Base-by-base conservation (phyloP, 2,113 vertebrate genomes). In the Diadophis punctatus region DNA sequence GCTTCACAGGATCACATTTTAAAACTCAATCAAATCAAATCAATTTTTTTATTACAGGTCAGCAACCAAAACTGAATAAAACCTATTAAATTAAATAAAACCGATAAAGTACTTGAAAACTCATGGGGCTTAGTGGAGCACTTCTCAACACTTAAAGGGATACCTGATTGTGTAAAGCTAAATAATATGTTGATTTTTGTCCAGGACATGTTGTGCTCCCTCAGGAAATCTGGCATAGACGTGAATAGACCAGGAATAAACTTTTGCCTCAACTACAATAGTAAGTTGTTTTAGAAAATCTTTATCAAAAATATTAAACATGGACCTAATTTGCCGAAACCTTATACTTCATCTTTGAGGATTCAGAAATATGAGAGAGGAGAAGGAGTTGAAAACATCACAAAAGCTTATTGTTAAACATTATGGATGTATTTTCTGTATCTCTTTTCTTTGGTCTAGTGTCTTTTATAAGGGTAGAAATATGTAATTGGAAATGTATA, bases 401-500 rank as follows among this genome's bases (percentile, higher is more conserved):
- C n/a, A 74, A 74, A n/a, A 34, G n/a, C n/a, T 34, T 14, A 34
- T 53, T 39, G 49, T 95, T 95, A 94, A 94, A 90, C 0, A 90
- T 96, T 90, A 88, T 22, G 80, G 39, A 25, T 95, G n/a, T 80
- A 11, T 92, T 91, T 92, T 56, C 39, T 93, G 92, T 87, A 88
- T 85, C 56, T 94, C 39, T 46, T 55, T 90, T 49, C 2, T n/a
- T 11, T 56, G 20, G 49, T 1, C 22, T 96, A 95, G 94, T 89
- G 92, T 23, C 5, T 39, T 88, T 55, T n/a, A 93, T 92, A 96
- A 92, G 94, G n/a, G 87, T 12, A 96, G 6, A 94, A 34, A 52
- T 86, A 58, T 0, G 0, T 94, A 94, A 92, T 55, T 16, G 91
- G 95, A 96, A 96, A 93, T 94, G 80, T 27, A 89, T 96, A 94